phyloP scores from a whole-genome alignment of 2,888 invertebrate species.

The Xestia sexstrigata region DNA sequence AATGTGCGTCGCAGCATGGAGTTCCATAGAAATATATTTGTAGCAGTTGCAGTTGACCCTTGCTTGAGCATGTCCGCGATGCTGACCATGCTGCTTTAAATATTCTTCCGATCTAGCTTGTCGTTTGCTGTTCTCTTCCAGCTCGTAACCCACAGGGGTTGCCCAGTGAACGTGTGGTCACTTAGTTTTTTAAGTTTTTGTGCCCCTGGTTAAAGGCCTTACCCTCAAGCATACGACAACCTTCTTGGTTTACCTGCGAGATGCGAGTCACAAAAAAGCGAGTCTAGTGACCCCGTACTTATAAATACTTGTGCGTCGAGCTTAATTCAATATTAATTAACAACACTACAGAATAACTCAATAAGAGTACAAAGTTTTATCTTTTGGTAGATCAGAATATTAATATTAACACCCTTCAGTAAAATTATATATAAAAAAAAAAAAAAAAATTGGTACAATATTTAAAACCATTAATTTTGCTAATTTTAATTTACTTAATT shows the following conservation, averaged over 20 bases:
- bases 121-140: not conserved
- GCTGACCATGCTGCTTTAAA: not conserved
- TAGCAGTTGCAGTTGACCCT: not conserved
- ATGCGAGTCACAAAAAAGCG: not conserved
- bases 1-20: not conserved
- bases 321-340: not conserved
- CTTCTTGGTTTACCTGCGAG: not conserved
- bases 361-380: not conserved
- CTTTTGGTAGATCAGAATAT: not conserved
- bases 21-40: not conserved
- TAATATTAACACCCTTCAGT: not conserved
- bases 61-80: not conserved
- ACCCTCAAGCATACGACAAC: not conserved
- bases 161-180: not conserved
- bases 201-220: not conserved
- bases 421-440: too few relatives aligned
- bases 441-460: too few relatives aligned
- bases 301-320: not conserved
- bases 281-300: not conserved
- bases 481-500: too few relatives aligned
- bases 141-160: not conserved
- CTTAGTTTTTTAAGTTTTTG: not conserved
- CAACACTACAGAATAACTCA: not conserved
- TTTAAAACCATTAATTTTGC: too few relatives aligned
- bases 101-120: not conserved